A percentile compares a stretch with the other conserved stretches of the same genome.
phyloP scores from a whole-genome alignment of 2,113 vertebrate genomes.

The Hydrochoerus hydrochaeris region DNA sequence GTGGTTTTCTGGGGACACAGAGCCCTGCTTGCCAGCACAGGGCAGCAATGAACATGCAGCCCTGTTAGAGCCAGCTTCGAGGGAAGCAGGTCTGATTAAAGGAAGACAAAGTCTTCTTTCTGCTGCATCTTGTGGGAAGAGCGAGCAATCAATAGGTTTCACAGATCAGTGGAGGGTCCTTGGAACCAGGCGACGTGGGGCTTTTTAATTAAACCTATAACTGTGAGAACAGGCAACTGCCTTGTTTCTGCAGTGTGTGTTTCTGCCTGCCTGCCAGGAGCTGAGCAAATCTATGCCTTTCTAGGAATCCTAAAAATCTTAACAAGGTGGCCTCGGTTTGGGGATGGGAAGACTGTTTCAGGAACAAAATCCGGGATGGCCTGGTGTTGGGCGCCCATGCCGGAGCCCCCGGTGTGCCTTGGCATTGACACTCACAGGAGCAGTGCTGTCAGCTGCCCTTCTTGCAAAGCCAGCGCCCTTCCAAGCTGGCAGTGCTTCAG shows the following conservation, averaged over 20 bases:
- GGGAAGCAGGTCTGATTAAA: constrained; percentile 55
- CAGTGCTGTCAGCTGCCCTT: not conserved
- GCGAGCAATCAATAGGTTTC: constrained; percentile 55
- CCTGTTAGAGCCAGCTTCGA: not conserved
- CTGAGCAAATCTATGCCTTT: not conserved
- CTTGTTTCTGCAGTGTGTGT: not conserved
- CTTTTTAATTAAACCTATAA: constrained; percentile 73
- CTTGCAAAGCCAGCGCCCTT: not conserved
- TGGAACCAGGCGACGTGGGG: not conserved
- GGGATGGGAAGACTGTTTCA: not conserved
- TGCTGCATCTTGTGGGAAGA: not conserved
- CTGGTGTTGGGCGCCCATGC: not conserved
- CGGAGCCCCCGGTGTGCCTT: not conserved
- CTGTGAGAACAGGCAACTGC: constrained; percentile 12
- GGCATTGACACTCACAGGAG: not conserved
- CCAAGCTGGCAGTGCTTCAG: not conserved
- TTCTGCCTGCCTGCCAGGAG: constrained; percentile 54
- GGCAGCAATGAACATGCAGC: not conserved
- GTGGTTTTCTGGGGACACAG: not conserved
- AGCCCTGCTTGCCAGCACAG: not conserved
- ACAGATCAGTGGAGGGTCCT: constrained; percentile 53
- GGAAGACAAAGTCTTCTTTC: constrained; percentile 65
- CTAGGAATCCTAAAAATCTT: not conserved
- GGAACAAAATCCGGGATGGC: not conserved
- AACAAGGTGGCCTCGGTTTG: not conserved